These are phyloP conservation scores for Ursus arctos DNA, from an alignment of 2,113 vertebrate species.

Conservation along the genomic window DNA sequence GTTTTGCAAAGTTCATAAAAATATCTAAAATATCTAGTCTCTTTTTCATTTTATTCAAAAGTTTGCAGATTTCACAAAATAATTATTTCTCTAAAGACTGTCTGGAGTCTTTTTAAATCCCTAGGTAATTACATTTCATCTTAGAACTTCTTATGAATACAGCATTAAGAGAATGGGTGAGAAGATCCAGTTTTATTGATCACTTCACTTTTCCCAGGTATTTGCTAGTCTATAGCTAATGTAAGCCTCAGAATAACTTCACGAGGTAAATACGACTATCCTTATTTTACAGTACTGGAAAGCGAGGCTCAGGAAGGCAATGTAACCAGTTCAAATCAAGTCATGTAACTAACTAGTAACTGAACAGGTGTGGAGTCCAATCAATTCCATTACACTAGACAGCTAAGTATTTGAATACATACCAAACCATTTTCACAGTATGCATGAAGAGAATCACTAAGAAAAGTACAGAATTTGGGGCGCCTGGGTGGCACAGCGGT, in stretches of 20 bases:
- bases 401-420: background rate
- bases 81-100: background rate
- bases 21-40: slow-evolving; percentile 8
- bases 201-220: background rate
- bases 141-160: background rate
- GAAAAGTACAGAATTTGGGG: background rate
- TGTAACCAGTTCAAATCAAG: background rate
- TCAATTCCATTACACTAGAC: background rate
- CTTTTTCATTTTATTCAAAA: slow-evolving; percentile 47
- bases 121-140: background rate
- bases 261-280: background rate
- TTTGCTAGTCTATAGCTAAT: background rate
- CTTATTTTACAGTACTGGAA: background rate
- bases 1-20: slow-evolving; percentile 1
- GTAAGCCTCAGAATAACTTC: background rate
- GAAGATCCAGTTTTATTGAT: slow-evolving; percentile 16
- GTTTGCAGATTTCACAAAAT: background rate
- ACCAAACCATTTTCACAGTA: background rate
- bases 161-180: background rate
- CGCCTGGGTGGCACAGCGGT: too few relatives aligned
- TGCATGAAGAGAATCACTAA: background rate
- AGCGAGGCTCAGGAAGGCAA: background rate
- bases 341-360: background rate
- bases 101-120: background rate
- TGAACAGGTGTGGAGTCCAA: background rate